Evolutionary conservation across 2,113 vertebrate genomes (phyloP).

Genomic region (Poeciliopsis occidentalis): DNA sequence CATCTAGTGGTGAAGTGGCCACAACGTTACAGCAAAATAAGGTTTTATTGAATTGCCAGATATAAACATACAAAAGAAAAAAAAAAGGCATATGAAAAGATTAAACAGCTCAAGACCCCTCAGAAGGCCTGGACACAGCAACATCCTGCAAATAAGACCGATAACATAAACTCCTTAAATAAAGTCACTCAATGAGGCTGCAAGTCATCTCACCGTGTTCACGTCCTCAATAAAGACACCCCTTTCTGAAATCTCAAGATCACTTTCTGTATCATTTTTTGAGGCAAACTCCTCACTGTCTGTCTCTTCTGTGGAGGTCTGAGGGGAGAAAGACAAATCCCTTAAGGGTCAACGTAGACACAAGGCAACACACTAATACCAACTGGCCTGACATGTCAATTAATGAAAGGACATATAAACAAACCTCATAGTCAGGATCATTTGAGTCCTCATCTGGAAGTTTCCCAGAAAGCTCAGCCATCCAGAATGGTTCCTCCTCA

Average conservation of each 20-base stretch:
- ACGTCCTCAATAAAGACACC: slow-evolving; percentile 61
- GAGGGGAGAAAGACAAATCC: not conserved
- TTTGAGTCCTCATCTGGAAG: slow-evolving; percentile 71
- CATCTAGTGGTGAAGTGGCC: slow-evolving; percentile 52
- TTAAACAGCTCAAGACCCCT: slow-evolving; percentile 35
- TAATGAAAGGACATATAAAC: not conserved
- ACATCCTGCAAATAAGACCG: slow-evolving; percentile 30
- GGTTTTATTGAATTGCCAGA: slow-evolving; percentile 54
- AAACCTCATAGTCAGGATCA: slow-evolving; percentile 76
- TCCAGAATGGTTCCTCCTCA: slow-evolving; percentile 80
- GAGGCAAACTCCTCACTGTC: slow-evolving; percentile 83
- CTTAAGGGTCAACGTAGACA: too few relatives aligned
- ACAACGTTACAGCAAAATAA: slow-evolving; percentile 21
- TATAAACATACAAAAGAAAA: slow-evolving; percentile 31
- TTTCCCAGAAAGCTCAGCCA: slow-evolving; percentile 73
- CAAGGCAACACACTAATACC: not conserved
- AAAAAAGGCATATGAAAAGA: not conserved
- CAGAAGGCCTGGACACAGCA: not conserved
- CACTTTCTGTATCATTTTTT: slow-evolving; percentile 81
- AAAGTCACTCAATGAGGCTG: rapidly evolving
- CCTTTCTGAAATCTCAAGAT: slow-evolving; percentile 76
- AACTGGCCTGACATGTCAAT: not conserved
- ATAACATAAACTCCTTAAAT: not conserved
- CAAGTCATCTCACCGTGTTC: slow-evolving; percentile 40
- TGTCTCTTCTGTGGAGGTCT: slow-evolving; percentile 75